phyloP scores from a whole-genome alignment of 1,140 invertebrate genomes.

The Sarcophaga peregrina region DNA sequence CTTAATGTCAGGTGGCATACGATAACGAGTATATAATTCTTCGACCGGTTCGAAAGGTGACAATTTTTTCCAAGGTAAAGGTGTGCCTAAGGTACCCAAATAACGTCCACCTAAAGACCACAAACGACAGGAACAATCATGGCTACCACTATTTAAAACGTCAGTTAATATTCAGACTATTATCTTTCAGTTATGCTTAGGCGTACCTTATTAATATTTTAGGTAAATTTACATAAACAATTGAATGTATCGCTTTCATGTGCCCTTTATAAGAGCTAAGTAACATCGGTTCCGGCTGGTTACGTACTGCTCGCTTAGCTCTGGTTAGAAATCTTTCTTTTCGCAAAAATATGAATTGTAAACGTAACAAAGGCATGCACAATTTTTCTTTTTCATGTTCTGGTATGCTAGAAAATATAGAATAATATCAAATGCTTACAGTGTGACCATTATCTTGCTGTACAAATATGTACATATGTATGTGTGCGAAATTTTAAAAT shows the following conservation, averaged over 20 bases:
- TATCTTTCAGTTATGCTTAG: neutral
- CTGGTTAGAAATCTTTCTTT: slow-evolving; percentile 72
- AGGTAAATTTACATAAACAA: slow-evolving; percentile 72
- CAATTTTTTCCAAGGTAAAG: slow-evolving; percentile 70
- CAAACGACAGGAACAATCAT: slow-evolving; percentile 76
- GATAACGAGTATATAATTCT: slow-evolving; percentile 64
- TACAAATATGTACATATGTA: no score
- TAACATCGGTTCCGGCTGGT: slow-evolving; percentile 73
- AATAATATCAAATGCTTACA: neutral
- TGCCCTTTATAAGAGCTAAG: slow-evolving; percentile 75
- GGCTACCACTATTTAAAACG: slow-evolving; percentile 70
- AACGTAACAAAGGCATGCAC: slow-evolving; percentile 70
- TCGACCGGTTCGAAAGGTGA: slow-evolving; percentile 66
- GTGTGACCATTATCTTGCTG: no score
- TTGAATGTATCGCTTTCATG: slow-evolving; percentile 70
- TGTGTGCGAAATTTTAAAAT: no score
- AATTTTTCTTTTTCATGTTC: slow-evolving; percentile 65
- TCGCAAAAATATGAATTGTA: slow-evolving; percentile 79
- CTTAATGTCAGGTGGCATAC: slow-evolving; percentile 74
- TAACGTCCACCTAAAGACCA: slow-evolving; percentile 78
- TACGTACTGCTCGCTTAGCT: slow-evolving; percentile 72
- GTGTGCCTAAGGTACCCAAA: slow-evolving; percentile 76
- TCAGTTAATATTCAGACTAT: neutral
- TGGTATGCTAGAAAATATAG: slow-evolving; percentile 50
- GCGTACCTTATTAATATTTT: slow-evolving; percentile 73